These are phyloP conservation scores for Campylorhamphus procurvoides DNA, from an alignment of 2,113 vertebrate species.

Conservation along the genomic window DNA sequence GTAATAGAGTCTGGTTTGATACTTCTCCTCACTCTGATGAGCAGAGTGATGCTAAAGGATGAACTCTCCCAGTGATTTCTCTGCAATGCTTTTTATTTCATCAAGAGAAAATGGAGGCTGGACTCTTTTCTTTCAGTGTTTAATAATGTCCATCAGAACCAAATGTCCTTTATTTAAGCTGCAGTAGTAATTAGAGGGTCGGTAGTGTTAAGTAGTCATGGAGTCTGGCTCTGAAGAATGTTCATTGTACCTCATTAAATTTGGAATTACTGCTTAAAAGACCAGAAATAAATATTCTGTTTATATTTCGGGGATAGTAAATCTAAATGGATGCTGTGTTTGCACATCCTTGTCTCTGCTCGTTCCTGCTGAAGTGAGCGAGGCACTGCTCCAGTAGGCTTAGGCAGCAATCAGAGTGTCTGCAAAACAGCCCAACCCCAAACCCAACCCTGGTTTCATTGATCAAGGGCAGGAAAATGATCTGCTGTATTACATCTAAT, in stretches of 20 bases:
- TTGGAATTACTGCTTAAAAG: slow-evolving; percentile 77
- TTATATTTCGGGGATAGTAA: slow-evolving; percentile 70
- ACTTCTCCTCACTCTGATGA: slow-evolving; percentile 48
- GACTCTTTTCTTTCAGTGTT: slow-evolving; percentile 31
- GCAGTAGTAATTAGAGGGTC: slow-evolving; percentile 70
- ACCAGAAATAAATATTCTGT: slow-evolving; percentile 77
- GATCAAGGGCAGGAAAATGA: slow-evolving; percentile 70
- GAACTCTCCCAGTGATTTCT: slow-evolving; percentile 25
- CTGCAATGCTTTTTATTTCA: slow-evolving; percentile 58
- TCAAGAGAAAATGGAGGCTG: slow-evolving; percentile 66
- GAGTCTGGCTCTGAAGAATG: slow-evolving; percentile 68
- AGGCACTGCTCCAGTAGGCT: slow-evolving; percentile 31
- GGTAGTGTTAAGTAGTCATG: slow-evolving; percentile 67
- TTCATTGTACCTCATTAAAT: slow-evolving; percentile 77
- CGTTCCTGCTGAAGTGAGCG: not conserved
- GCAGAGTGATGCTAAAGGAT: slow-evolving; percentile 30
- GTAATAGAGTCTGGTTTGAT: slow-evolving; percentile 44
- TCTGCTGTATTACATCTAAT: slow-evolving; percentile 73
- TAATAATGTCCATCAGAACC: slow-evolving; percentile 66
- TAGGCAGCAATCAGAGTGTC: slow-evolving; percentile 41
- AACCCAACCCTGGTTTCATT: slow-evolving; percentile 63
- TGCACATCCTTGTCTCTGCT: slow-evolving; percentile 42
- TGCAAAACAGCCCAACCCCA: slow-evolving; percentile 51
- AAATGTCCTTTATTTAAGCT: slow-evolving; percentile 69
- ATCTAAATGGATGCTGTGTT: slow-evolving; percentile 60